Percentiles rank a stretch among this genome's conserved stretches.
phyloP scores from a whole-genome alignment of 2,113 vertebrate species.

The Monarcha castaneiventris region DNA sequence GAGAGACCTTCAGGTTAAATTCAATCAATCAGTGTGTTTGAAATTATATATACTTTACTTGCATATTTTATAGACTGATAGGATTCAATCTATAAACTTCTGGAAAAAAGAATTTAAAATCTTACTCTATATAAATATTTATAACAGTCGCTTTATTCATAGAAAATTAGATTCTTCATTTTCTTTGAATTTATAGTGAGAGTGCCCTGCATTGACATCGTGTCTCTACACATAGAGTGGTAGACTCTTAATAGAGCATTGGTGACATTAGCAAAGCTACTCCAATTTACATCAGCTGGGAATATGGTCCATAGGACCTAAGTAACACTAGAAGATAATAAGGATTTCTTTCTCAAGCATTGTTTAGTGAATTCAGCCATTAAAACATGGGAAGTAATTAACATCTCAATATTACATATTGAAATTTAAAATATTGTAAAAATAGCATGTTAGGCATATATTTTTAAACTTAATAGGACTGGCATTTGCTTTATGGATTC shows the following conservation, averaged over 20 bases:
- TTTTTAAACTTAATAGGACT: slow-evolving; percentile 20
- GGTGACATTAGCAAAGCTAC: not conserved
- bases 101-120: not conserved
- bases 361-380: slow-evolving; percentile 59
- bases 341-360: not conserved
- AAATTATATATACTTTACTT: not conserved
- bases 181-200: not conserved
- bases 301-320: slow-evolving; percentile 47
- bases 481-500: not conserved
- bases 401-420: slow-evolving; percentile 69
- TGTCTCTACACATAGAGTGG: not conserved
- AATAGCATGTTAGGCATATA: not conserved
- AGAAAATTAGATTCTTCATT: slow-evolving; percentile 36
- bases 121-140: slow-evolving; percentile 28
- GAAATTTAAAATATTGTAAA: slow-evolving; percentile 43
- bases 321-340: not conserved
- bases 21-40: not conserved
- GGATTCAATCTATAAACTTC: not conserved
- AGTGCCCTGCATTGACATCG: not conserved
- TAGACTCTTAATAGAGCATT: not conserved
- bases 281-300: not conserved
- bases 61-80: not conserved
- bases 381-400: slow-evolving; percentile 70
- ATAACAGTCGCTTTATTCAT: not conserved
- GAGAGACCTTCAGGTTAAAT: not conserved